A percentile compares a stretch with the other conserved stretches of the same genome.
These are phyloP conservation scores for Allygus modestus DNA, from an alignment of 2,888 invertebrate genomes.

Conservation along the genomic window DNA sequence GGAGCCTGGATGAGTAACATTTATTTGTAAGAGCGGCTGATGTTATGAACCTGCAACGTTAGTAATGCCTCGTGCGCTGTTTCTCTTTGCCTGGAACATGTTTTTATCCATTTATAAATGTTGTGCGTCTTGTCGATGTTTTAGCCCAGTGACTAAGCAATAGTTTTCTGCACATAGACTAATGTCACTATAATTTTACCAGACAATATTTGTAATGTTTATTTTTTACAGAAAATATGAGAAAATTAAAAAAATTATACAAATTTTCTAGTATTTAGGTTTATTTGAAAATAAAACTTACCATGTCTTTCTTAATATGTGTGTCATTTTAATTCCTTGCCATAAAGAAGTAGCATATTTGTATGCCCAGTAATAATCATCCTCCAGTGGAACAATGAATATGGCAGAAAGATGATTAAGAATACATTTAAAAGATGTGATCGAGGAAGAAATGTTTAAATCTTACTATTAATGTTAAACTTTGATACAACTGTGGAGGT, in stretches of 20 bases:
- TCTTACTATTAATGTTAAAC: too few species aligned
- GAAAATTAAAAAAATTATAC: conserved; percentile 49
- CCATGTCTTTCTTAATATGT: conserved; percentile 55
- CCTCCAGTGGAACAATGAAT: too few species aligned
- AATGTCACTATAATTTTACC: conserved; percentile 56
- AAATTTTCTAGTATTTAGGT: conserved; percentile 51
- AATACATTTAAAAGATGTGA: too few species aligned
- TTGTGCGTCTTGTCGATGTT: conserved; percentile 55
- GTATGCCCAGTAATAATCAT: too few species aligned
- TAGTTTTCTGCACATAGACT: conserved; percentile 55
- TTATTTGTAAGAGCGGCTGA: neutral
- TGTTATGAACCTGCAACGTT: neutral
- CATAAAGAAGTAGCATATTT: neutral
- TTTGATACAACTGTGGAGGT: too few species aligned
- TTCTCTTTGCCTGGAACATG: conserved; percentile 47
- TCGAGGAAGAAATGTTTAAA: too few species aligned
- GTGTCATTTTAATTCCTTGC: neutral
- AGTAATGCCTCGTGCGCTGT: conserved; percentile 32
- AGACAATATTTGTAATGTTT: conserved; percentile 56
- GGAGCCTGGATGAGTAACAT: conserved; percentile 46
- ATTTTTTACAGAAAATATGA: conserved; percentile 55
- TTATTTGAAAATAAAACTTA: conserved; percentile 56
- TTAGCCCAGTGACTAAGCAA: conserved; percentile 54
- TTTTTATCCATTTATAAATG: conserved; percentile 57
- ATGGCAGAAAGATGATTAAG: too few species aligned